A percentile compares a stretch with the other conserved stretches of the same genome.
Evolutionary conservation across 2,888 invertebrate genomes (phyloP).

Genomic region (Metallyticus violacea): DNA sequence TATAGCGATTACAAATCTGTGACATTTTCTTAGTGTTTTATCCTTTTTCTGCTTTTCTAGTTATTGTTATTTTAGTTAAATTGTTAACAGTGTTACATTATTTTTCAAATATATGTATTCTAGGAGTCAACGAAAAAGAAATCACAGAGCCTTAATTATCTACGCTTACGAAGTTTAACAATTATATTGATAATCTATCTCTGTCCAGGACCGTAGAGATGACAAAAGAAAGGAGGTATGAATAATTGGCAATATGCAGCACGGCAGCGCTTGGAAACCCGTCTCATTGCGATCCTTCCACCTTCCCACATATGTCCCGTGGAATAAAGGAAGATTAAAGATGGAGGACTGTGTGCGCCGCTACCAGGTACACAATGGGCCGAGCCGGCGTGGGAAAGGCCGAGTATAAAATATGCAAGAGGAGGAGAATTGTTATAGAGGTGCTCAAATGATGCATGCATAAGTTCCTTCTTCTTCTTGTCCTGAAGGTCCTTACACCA

Average conservation of each 20-base stretch:
- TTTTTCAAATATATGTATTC: too few species aligned
- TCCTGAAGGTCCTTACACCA: background rate
- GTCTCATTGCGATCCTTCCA: background rate
- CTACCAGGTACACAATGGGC: conserved; percentile 1
- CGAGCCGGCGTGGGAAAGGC: conserved; percentile 15
- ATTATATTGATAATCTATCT: background rate
- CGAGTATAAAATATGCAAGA: conserved; percentile 18
- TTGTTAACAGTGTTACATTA: too few species aligned
- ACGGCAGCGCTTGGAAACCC: background rate
- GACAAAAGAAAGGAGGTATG: background rate
- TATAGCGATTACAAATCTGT: too few species aligned
- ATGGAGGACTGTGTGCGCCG: background rate
- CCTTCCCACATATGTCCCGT: conserved; percentile 2
- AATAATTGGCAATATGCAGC: conserved; percentile 11
- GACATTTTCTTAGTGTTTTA: too few species aligned
- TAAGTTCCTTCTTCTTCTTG: conserved; percentile 1
- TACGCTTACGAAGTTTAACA: background rate
- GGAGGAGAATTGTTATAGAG: background rate
- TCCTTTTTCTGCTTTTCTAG: too few species aligned
- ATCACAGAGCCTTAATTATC: background rate
- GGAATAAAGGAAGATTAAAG: conserved; percentile 14
- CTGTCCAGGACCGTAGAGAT: background rate
- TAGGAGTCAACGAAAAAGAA: too few species aligned
- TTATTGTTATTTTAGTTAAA: too few species aligned
- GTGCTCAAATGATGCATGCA: conserved; percentile 19